Evolutionary conservation across 2,113 vertebrate genomes (phyloP).

Genomic region (Anarrhichthys ocellatus): DNA sequence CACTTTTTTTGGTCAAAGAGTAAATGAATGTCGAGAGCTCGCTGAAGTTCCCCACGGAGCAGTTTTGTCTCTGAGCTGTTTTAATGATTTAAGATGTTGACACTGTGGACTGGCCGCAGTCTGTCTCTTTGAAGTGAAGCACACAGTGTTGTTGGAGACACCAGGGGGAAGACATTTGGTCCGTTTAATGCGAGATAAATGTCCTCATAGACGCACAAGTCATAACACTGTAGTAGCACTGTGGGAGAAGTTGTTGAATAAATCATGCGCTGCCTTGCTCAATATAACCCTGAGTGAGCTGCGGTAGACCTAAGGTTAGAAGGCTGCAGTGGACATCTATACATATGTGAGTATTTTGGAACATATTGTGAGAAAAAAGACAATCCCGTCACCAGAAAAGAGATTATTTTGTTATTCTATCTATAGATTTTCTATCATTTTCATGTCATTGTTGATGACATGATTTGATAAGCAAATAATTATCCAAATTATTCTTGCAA

Average conservation of each 20-base stretch:
- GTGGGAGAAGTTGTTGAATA: conserved; percentile 33
- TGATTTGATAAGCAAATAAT: no score
- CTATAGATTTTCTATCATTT: no score
- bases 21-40: neutral
- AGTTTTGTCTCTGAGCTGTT: conserved; percentile 20
- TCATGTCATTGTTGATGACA: no score
- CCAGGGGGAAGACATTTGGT: neutral
- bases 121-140: conserved; percentile 43
- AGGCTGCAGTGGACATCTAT: neutral
- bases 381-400: no score
- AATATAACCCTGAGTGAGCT: neutral
- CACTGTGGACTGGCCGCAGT: conserved; percentile 18
- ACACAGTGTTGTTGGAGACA: conserved; percentile 3
- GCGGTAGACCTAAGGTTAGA: neutral
- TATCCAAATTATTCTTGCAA: neutral
- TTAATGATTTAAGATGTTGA: conserved; percentile 60
- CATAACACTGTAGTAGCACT: neutral
- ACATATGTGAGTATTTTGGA: neutral
- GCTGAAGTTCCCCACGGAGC: neutral
- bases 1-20: neutral
- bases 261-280: conserved; percentile 8
- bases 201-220: conserved; percentile 35
- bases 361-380: no score
- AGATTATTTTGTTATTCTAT: no score
- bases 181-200: conserved; percentile 44